Base-by-base conservation (phyloP, 2,113 vertebrate genomes). In the Arothron firmamentum region DNA sequence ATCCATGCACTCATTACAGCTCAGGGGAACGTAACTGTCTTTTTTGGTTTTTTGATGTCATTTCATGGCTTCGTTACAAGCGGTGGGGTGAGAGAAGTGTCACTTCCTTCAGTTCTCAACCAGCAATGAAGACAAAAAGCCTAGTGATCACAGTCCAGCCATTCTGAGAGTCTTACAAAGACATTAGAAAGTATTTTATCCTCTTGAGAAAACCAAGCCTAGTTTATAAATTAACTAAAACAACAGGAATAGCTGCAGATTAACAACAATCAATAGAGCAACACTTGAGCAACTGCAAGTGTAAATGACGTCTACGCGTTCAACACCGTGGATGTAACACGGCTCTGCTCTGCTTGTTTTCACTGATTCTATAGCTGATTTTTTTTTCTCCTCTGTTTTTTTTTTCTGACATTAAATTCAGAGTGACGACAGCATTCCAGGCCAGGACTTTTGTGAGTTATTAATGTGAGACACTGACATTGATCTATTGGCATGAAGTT, bases 51-150 rank as follows among this genome's bases (percentile, higher is more conserved):
- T n/a, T n/a, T 34, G 4, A 61, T 77, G 73, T 62, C 58, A 53
- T 8, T 65, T 52, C 56, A 80, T 62, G 67, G 65, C 80, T 82
- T 79, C 68, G 75, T 71, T 65, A 73, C 38, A 20, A 67, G 38
- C 34, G 18, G 42, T 51, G 15, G 64, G 60, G 50, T 58, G 70
- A 67, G 58, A 54, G 58, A 54, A 66, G 48, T 11, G 48, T 74
- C 60, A 65, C 47, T 63, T 78, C 50, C 62, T 43, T 62, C 46
- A 61, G 54, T 38, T 63, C 42, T 62, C 52, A 56, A 28, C 17
- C 47, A 53, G 45, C 18, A 50, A 42, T 52, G 3, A 1, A 10
- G 23, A 72, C 56, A 79, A 52, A 77, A 72, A 77, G 61, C 11
- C 43, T 28, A 12, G 11, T 34, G 21, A 75, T 79, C 51, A 69